Percentiles rank a stretch among this genome's conserved stretches.
Evolutionary conservation across 2,888 invertebrate genomes (phyloP).

Genomic region (Bugulina stolonifera): DNA sequence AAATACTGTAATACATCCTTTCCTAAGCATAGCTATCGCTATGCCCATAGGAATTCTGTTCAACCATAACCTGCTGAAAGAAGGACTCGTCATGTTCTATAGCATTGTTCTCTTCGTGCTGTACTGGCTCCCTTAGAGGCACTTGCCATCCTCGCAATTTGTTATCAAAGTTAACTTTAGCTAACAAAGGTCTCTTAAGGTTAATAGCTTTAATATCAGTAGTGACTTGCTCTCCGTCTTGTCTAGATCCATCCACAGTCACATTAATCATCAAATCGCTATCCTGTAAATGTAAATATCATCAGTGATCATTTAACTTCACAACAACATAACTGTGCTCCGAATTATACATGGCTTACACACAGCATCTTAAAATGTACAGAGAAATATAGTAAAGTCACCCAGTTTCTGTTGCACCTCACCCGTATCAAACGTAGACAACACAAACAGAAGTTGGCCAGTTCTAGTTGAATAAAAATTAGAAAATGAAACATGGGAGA

Average conservation of each 20-base stretch:
- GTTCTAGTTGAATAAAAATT: too few species aligned
- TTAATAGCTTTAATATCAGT: not conserved
- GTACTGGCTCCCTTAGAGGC: not conserved
- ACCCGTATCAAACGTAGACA: too few species aligned
- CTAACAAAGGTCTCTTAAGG: slow-evolving; percentile 12
- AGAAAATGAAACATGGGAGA: too few species aligned
- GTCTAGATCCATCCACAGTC: not conserved
- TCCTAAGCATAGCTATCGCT: not conserved
- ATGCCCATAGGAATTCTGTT: not conserved
- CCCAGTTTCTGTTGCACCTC: too few species aligned
- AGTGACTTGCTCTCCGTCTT: not conserved
- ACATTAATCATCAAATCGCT: slow-evolving; percentile 12
- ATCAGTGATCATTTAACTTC: too few species aligned
- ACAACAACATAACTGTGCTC: too few species aligned
- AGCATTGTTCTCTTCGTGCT: slow-evolving; percentile 11
- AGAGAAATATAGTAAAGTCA: too few species aligned
- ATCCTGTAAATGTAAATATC: too few species aligned
- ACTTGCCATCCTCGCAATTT: not conserved
- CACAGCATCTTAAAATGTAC: too few species aligned
- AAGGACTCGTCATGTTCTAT: slow-evolving; percentile 6
- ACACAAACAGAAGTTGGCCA: too few species aligned
- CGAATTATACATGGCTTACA: too few species aligned
- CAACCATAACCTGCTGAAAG: not conserved
- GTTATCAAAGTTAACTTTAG: slow-evolving; percentile 6
- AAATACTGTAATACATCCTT: not conserved